Conservation (phyloP, 2,888 invertebrate genomes). For the Mesoligia furuncula region DNA sequence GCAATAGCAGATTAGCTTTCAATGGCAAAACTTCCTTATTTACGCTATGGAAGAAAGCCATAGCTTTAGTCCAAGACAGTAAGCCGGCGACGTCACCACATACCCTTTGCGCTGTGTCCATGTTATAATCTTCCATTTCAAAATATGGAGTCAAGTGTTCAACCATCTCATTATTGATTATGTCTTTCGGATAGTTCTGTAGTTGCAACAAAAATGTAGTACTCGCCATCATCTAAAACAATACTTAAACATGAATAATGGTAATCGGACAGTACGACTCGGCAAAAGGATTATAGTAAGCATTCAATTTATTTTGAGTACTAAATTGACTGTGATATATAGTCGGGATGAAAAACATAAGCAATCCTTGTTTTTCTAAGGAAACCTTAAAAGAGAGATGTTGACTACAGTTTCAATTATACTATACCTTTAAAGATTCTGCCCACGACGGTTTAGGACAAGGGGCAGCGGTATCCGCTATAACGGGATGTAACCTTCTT, state of each 20-base stretch:
- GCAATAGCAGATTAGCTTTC: conserved; percentile 97
- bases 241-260: conserved; percentile 12
- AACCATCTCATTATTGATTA: conserved; percentile 99
- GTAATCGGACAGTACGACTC: not conserved
- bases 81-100: conserved; percentile 99
- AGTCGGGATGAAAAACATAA: not conserved
- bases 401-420: not conserved
- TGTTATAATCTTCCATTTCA: conserved; percentile 98
- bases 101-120: conserved; percentile 98
- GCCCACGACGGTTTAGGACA: conserved; percentile 99
- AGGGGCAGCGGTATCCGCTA: conserved; percentile 94
- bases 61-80: conserved; percentile 98
- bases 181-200: conserved; percentile 98
- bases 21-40: conserved; percentile 98
- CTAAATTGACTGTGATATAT: not conserved
- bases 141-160: conserved; percentile 97
- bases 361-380: not conserved
- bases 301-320: not conserved
- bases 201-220: conserved; percentile 97
- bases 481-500: conserved; percentile 95
- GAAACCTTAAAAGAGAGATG: not conserved
- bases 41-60: conserved; percentile 98
- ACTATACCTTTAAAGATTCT: conserved; percentile 95
- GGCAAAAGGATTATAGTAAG: too few relatives aligned
- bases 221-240: conserved; percentile 96